These are phyloP conservation scores for Polypterus senegalus DNA, from an alignment of 2,113 vertebrate species.

Conservation along the genomic window DNA sequence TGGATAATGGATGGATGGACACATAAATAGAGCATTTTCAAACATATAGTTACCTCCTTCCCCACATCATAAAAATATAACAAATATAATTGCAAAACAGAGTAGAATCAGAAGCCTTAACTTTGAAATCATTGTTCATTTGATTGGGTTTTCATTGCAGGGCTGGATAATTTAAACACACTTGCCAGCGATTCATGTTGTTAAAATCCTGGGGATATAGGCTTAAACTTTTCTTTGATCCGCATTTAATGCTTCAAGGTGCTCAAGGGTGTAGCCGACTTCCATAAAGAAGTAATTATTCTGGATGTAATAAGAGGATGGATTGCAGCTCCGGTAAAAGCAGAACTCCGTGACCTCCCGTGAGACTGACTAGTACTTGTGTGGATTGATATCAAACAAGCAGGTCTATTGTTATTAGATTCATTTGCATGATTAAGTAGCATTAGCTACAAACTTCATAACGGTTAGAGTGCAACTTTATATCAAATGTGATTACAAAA, in stretches of 20 bases:
- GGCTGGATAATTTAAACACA: slow-evolving; percentile 8
- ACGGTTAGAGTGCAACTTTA: background rate
- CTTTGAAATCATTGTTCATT: background rate
- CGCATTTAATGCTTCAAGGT: slow-evolving; percentile 56
- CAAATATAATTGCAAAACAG: background rate
- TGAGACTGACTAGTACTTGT: slow-evolving; percentile 17
- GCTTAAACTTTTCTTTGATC: slow-evolving; percentile 68
- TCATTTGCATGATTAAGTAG: slow-evolving; percentile 19
- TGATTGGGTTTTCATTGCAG: background rate
- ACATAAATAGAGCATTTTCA: no score
- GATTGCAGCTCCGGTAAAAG: slow-evolving; percentile 2
- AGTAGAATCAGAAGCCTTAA: background rate
- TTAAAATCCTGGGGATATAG: slow-evolving; percentile 55
- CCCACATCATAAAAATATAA: no score
- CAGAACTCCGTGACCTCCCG: slow-evolving; percentile 22
- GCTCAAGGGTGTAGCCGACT: slow-evolving; percentile 36
- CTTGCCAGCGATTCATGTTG: slow-evolving; percentile 32
- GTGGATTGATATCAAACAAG: slow-evolving; percentile 25
- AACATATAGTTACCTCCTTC: no score
- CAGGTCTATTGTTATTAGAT: slow-evolving; percentile 24
- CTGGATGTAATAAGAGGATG: slow-evolving; percentile 23
- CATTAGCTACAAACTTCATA: slow-evolving; percentile 3
- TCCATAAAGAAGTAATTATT: slow-evolving; percentile 40
- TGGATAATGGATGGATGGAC: no score
- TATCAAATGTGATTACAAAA: background rate